Evolutionary conservation across 2,888 invertebrate genomes (phyloP).

Genomic region (Nudaria mundana): DNA sequence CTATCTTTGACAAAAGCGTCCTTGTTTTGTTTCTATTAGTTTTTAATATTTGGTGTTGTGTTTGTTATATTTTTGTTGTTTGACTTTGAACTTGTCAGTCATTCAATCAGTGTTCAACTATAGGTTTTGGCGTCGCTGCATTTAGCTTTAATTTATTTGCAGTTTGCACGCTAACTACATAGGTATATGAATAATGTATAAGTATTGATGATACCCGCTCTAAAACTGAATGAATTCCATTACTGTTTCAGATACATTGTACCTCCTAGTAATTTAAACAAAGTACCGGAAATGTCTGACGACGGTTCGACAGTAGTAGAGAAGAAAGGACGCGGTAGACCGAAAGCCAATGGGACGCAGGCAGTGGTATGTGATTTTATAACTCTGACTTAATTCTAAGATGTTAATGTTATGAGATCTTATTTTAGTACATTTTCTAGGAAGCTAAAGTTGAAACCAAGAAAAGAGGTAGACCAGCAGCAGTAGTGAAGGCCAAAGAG

Average conservation of each 20-base stretch:
- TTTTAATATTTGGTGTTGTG: too few relatives aligned
- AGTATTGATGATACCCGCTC: too few relatives aligned
- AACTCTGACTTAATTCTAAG: too few relatives aligned
- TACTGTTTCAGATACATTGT: slow-evolving; percentile 46
- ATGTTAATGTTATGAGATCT: neutral
- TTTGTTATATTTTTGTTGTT: too few relatives aligned
- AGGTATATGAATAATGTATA: neutral
- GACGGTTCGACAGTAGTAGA: slow-evolving; percentile 76
- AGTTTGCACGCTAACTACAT: too few relatives aligned
- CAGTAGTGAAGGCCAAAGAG: slow-evolving; percentile 71
- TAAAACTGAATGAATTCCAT: too few relatives aligned
- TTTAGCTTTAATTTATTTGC: too few relatives aligned
- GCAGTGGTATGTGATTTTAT: slow-evolving; percentile 48
- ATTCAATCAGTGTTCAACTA: too few relatives aligned
- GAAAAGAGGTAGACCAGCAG: slow-evolving; percentile 72
- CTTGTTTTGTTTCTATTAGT: neutral
- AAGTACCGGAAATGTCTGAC: slow-evolving; percentile 69
- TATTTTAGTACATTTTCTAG: slow-evolving; percentile 41
- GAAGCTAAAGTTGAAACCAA: slow-evolving; percentile 74
- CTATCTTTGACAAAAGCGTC: too few relatives aligned
- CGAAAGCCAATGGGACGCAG: slow-evolving; percentile 77
- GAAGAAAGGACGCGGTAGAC: slow-evolving; percentile 78
- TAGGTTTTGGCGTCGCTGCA: too few relatives aligned
- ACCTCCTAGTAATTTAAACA: slow-evolving; percentile 17
- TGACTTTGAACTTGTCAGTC: too few relatives aligned